A percentile compares a stretch with the other conserved stretches of the same genome.
These are phyloP conservation scores for Zootoca vivipara DNA, from an alignment of 2,113 vertebrate species.

Conservation along the genomic window DNA sequence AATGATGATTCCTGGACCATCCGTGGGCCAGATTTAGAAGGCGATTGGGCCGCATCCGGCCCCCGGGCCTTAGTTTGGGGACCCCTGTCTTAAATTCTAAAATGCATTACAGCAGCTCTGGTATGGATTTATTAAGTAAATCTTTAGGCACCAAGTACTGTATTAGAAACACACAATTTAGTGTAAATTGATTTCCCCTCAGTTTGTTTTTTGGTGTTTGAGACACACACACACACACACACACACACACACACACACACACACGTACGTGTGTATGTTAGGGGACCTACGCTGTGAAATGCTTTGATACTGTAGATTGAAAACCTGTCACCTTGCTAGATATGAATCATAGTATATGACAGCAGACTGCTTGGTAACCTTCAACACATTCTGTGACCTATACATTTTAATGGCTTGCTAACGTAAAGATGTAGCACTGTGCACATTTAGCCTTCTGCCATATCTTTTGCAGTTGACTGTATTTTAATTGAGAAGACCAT, in stretches of 20 bases:
- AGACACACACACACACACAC: not conserved
- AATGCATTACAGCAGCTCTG: not conserved
- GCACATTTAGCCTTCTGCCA: not conserved
- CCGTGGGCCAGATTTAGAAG: too few species aligned
- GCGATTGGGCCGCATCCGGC: too few species aligned
- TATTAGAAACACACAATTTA: not conserved
- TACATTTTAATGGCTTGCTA: not conserved
- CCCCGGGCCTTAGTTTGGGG: too few species aligned
- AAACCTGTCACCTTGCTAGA: not conserved
- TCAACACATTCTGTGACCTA: not conserved
- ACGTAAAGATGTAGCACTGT: not conserved
- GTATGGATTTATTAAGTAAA: conserved; percentile 29
- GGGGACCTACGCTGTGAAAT: not conserved
- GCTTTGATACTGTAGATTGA: not conserved
- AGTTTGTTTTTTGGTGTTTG: not conserved
- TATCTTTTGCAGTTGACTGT: not conserved
- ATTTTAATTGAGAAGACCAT: accelerated
- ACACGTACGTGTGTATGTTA: not conserved
- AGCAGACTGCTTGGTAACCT: not conserved
- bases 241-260: not conserved
- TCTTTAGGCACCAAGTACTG: conserved; percentile 12
- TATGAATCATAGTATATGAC: not conserved
- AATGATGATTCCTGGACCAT: too few species aligned
- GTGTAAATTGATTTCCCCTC: not conserved
- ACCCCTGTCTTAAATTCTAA: conserved; percentile 36